These are phyloP conservation scores for Tamandua tetradactyla DNA, from an alignment of 2,797 vertebrate genomes.

Conservation along the genomic window DNA sequence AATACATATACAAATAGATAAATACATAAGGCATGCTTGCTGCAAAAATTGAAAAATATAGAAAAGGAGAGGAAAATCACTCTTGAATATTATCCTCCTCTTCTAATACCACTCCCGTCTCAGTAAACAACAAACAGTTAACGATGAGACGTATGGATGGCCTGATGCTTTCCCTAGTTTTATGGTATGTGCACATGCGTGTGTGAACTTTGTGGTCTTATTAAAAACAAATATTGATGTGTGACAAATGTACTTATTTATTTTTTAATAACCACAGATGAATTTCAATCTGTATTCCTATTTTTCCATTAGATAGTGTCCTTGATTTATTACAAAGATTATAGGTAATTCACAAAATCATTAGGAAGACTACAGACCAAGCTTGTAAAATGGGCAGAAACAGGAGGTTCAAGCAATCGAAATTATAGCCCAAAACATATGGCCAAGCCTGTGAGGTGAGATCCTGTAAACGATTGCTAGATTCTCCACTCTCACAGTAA, in stretches of 20 bases:
- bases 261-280: background rate
- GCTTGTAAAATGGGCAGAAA: background rate
- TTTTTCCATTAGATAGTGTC: background rate
- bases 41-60: constrained; percentile 13
- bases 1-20: background rate
- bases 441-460: background rate
- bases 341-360: background rate
- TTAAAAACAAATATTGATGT: background rate
- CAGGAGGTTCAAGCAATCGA: background rate
- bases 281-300: background rate
- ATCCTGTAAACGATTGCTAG: background rate
- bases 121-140: background rate
- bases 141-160: background rate
- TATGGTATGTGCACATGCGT: background rate
- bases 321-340: background rate
- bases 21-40: background rate
- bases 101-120: background rate
- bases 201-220: background rate
- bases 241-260: background rate
- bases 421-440: background rate
- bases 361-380: background rate
- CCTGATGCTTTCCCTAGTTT: background rate
- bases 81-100: background rate
- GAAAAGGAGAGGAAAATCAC: background rate
- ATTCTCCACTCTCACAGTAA: background rate